Base-by-base conservation (phyloP, 2,888 invertebrate species). In the Caenorhabditis virilis region DNA sequence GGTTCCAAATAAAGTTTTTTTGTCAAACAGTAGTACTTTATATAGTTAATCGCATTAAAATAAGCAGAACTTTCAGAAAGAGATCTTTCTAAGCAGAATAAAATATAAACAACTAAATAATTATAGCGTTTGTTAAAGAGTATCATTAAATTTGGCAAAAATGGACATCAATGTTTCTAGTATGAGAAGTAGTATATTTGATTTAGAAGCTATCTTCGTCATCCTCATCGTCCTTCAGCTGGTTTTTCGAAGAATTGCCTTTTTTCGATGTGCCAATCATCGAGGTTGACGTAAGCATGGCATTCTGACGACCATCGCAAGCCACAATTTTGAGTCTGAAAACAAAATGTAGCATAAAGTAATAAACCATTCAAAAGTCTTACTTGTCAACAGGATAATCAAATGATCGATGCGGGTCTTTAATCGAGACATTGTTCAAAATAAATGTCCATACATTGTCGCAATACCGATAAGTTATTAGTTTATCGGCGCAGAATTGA, bases 361-460 rank as follows among this genome's bases (percentile, higher is more conserved):
- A 23, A 20, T 15, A 6, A 25, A 15, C 4, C 22, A 43, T 52
- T 33, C 22, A 26, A 50, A 42, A 30, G 5, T 9, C 55, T 36
- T 18, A 65, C 65, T 57, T 60, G 15, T 52, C 53, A 36, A 65
- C 49, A 2, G 65, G 60, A 20, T 56, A 41, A 25, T 65, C 65
- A 27, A 65, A 60, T 1, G 65, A 65, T 56, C 65, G 22, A 18
- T 65, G 65, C 13, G 65, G 60, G 48, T 72, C 71, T 23, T 93
- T 88, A 83, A 97, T 95, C 84, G 97, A 95, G 9, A 95, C 95
- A 86, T 95, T 92, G 83, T 94, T 94, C 78, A 98, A 87, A 89
- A 99, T 93, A 83, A 99, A 93, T 5, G 98, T 99, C 98, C 98
- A 99, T 2, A 99, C 98, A 86, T 98, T 98, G 87, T 98, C 98